Evolutionary conservation across 2,888 invertebrate species (phyloP), one percentile per base, ranked within the genome.

Genomic region (Lasioglossum vierecki): DNA sequence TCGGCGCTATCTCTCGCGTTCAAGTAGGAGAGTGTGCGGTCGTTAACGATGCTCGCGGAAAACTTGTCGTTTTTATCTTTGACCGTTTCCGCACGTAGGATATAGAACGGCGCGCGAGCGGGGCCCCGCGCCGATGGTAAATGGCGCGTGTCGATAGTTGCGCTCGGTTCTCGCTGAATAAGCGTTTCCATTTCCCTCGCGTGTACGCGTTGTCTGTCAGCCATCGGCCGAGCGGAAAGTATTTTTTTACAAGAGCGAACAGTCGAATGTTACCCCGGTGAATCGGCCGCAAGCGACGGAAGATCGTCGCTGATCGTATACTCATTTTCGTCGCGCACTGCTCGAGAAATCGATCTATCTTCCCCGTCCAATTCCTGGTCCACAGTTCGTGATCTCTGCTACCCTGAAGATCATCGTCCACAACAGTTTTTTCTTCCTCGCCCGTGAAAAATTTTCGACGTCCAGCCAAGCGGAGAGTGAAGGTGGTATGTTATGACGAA

Each of bases 401-500:
- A 9, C 44, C 26, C 46, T 0, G 49, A 26, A 26, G 18, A 49
- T 30, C 49, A 9, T 68, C 35, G 30, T 35, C 35, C 66, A 39
- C 30, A 1, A 30, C 35, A 68, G 66, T 68, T 57, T 15, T 1
- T 30, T 68, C 79, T 41, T 68, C 46, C 70, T 82, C n/a, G 11
- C 4, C 79, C 66, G 57, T 6, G 18, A 49, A 70, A 83, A 78
- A 75, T 66, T 35, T 35, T 66, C 66, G 18, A 66, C 66, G 60
- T 60, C 13, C 60, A 18, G 44, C 72, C 71, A 35, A 46, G 44
- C 78, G 39, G 30, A 30, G n/a, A 84, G 88, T 87, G 86, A 87
- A 86, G 88, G 91, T 92, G 92, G 91, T 92, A 92, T 92, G 89
- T 91, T 90, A 91, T 94, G 94, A 94, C 94, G 91, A 53, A 88